A percentile compares a stretch with the other conserved stretches of the same genome.
phyloP scores from a whole-genome alignment of 1,140 invertebrate genomes.

The Anthonomus grandis region DNA sequence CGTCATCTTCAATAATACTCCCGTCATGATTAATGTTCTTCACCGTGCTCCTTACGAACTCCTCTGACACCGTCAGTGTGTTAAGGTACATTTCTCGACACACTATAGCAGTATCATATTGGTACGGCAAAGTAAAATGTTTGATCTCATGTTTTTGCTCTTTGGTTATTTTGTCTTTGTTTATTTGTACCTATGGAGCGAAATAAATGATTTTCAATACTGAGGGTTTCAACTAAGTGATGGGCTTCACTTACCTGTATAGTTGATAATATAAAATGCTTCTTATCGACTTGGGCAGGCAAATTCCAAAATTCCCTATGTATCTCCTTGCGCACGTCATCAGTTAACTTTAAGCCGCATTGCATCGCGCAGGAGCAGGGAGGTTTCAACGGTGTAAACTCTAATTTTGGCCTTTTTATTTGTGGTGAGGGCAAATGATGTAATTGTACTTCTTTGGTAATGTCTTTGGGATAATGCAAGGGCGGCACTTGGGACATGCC shows the following conservation, averaged over 20 bases:
- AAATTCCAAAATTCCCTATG: constrained; percentile 18
- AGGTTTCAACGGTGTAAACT: constrained; percentile 12
- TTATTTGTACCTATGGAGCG: too few relatives aligned
- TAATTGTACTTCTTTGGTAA: constrained; percentile 6
- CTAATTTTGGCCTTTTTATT: neutral
- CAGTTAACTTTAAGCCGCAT: constrained; percentile 11
- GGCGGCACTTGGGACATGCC: neutral
- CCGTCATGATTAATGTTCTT: constrained; percentile 16
- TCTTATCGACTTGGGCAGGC: constrained; percentile 17
- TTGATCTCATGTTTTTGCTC: constrained; percentile 15
- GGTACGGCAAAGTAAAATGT: constrained; percentile 15
- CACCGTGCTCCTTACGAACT: constrained; percentile 7
- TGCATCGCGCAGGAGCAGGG: constrained; percentile 11
- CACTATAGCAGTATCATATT: constrained; percentile 15
- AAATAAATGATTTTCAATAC: too few relatives aligned
- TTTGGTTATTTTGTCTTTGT: constrained; percentile 9
- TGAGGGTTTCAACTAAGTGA: too few relatives aligned
- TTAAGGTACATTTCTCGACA: constrained; percentile 23
- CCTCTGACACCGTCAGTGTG: constrained; percentile 11
- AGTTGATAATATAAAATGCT: constrained; percentile 20
- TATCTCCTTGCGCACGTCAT: constrained; percentile 17
- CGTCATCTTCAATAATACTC: constrained; percentile 17
- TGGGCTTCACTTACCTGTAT: too few relatives aligned
- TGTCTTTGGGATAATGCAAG: neutral
- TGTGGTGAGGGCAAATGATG: too few relatives aligned